Evolutionary conservation across 2,888 invertebrate species (phyloP).

Genomic region (Nephrotoma guestfalica): DNA sequence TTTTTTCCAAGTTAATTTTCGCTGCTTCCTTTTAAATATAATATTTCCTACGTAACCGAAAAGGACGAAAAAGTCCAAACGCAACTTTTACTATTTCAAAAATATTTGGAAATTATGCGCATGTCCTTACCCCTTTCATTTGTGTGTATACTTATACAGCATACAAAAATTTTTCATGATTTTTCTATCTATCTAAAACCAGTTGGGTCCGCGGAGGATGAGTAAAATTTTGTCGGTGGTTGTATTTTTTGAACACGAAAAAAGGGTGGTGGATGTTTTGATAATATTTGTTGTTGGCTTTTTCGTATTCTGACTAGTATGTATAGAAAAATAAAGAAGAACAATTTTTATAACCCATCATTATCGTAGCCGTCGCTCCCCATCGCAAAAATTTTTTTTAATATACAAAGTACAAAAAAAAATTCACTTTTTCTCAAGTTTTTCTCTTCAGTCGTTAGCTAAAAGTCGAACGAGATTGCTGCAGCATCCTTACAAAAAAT

Average conservation of each 20-base stretch:
- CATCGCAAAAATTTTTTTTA: slow-evolving; percentile 2
- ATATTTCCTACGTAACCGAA: neutral
- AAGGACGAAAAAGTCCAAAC: neutral
- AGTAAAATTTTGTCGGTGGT: neutral
- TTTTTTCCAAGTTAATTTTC: neutral
- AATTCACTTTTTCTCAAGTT: slow-evolving; percentile 4
- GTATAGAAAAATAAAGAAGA: slow-evolving; percentile 1
- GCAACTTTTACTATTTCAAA: neutral
- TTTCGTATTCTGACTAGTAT: neutral
- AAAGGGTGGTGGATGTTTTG: neutral
- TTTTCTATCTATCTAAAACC: neutral
- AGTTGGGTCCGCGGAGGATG: neutral
- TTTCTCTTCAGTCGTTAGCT: slow-evolving; percentile 14
- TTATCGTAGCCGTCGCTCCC: slow-evolving; percentile 8
- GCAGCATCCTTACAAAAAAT: slow-evolving; percentile 7
- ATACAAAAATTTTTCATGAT: neutral
- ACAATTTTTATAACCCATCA: neutral
- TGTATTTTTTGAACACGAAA: neutral
- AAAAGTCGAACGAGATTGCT: slow-evolving; percentile 16
- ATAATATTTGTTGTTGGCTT: slow-evolving; percentile 1
- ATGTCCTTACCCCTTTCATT: neutral
- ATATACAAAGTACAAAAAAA: neutral
- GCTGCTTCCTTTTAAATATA: neutral
- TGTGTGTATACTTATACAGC: neutral
- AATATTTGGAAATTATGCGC: neutral